Evolutionary conservation across 2,888 invertebrate species (phyloP), one percentile per base, ranked within the genome.

Genomic region (Nymphalis polychloros): DNA sequence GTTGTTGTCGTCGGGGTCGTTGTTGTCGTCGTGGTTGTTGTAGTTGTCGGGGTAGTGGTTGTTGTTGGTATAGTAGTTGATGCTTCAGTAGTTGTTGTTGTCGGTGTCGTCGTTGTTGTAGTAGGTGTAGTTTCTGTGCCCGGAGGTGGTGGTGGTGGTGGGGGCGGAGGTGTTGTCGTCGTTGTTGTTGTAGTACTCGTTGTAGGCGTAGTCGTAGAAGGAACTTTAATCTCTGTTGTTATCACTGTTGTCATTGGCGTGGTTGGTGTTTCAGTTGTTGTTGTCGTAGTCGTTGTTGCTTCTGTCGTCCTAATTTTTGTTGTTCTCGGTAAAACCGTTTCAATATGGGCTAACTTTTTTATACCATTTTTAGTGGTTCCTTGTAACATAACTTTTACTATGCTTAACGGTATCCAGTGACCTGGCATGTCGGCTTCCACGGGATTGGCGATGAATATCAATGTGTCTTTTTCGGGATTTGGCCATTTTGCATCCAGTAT

Each of bases 371-470:
- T 71, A 10, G 76, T 72, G 1, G 76, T 72, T 4, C 79, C 78
- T 41, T 74, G 77, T 3, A 84, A 73, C n/a, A 82, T 82, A 1
- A 76, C 72, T 73, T 86, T 88, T 7, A 87, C 69, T 5, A 88
- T 77, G 70, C 87, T 87, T 3, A 82, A 64, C 0, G 88, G 88
- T 48, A 88, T 76, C 87, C 88, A 88, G 63, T 88, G 88, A 0
- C 87, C 84, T 0, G 88, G 88, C 82, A 87, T 79, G 4, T 83
- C 75, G 0, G 87, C 81, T 74, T 88, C 88, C 1, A 88, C 77
- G 0, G 88, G 88, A 60, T 88, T 88, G 0, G 83, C 85, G 19
- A 88, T 83, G 67, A 82, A 88, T 2, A 86, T 64, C 20, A 82
- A 68, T 2, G 76, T 74, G 47, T 82, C 81, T 16, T 77, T 76